Evolutionary conservation across 2,113 vertebrate species (phyloP), one percentile per base, ranked within the genome.

Genomic region (Nettapus auritus): DNA sequence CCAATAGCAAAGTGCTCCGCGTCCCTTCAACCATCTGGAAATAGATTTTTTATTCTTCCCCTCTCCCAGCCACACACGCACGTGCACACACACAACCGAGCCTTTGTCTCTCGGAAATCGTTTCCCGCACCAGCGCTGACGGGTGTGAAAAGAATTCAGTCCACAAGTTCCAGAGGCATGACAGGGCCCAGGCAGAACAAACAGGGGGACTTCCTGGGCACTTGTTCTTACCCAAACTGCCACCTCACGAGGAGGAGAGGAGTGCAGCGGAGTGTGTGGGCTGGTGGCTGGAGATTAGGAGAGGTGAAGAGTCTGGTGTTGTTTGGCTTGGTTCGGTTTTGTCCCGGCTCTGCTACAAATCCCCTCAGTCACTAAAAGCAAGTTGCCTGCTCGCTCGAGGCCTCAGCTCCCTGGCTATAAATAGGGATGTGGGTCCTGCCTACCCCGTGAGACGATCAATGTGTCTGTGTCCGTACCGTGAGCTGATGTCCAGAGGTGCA

Each of bases 21-120:
- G 94, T 96, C 95, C 96, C 96, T 93, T 92, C 91, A 96, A 42
- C 96, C 96, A 97, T 97, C 96, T 97, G 96, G 96, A 97, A 97
- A 96, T 83, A 64, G 91, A 86, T 91, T 83, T 94, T 95, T 97
- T 92, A 94, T 94, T 96, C 94, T 91, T 96, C 86, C 90, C 31
- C 69, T 94, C 86, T 89, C 79, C 62, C 86, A 92, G 3, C 62
- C 86, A 89, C 89, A 96, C 70, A 89, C 0, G 1, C 96, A 96
- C 77, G 62, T 95, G 93, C 83, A 57, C 69, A 73, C 73, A 75
- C 81, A 89, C 87, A 96, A 75, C 92, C 4, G 0, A 93, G 77
- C 42, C 96, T 95, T 96, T 96, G 96, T 96, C 92, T 94, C 81
- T 76, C 40, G 25, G 66, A 96, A 92, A 92, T 78, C n/a, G 82